phyloP scores from a whole-genome alignment of 30 jellyfish, hydroid and myxozoan species.

The Turritopsis rubra region DNA sequence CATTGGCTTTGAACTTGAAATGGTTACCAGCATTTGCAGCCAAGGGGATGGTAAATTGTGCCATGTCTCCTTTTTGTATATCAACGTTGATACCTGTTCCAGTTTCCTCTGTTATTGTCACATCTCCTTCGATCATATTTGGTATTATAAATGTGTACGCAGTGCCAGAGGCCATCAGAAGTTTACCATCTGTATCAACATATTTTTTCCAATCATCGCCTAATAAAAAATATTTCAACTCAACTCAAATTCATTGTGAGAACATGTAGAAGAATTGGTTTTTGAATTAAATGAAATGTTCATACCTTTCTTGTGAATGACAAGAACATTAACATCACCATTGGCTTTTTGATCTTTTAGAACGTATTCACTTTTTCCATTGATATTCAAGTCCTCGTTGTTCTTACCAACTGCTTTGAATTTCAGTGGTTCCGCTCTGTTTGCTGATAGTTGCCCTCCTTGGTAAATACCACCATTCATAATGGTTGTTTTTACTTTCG shows the following conservation, averaged over 20 bases:
- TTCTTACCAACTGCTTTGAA: slow-evolving; percentile 21
- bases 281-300: too few relatives aligned
- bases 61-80: slow-evolving; percentile 80
- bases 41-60: slow-evolving; percentile 64
- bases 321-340: slow-evolving; percentile 18
- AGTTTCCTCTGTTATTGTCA: slow-evolving; percentile 60
- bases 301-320: slow-evolving; percentile 25
- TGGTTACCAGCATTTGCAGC: slow-evolving; percentile 34
- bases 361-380: slow-evolving; percentile 18
- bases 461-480: slow-evolving; percentile 36
- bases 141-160: slow-evolving; percentile 60
- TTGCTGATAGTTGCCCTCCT: slow-evolving; percentile 29
- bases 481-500: slow-evolving; percentile 17
- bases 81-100: slow-evolving; percentile 49
- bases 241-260: not conserved
- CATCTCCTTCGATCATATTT: slow-evolving; percentile 81
- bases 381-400: slow-evolving; percentile 18
- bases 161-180: slow-evolving; percentile 44
- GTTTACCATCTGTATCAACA: slow-evolving; percentile 55
- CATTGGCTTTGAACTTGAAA: slow-evolving; percentile 49
- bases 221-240: not conserved
- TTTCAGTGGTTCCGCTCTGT: slow-evolving; percentile 36
- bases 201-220: slow-evolving; percentile 29
- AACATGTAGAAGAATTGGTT: not conserved
- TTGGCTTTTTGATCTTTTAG: slow-evolving; percentile 7